A percentile compares a stretch with the other conserved stretches of the same genome.
Conservation (phyloP, 2,113 vertebrate genomes). For the Oncorhynchus keta region DNA sequence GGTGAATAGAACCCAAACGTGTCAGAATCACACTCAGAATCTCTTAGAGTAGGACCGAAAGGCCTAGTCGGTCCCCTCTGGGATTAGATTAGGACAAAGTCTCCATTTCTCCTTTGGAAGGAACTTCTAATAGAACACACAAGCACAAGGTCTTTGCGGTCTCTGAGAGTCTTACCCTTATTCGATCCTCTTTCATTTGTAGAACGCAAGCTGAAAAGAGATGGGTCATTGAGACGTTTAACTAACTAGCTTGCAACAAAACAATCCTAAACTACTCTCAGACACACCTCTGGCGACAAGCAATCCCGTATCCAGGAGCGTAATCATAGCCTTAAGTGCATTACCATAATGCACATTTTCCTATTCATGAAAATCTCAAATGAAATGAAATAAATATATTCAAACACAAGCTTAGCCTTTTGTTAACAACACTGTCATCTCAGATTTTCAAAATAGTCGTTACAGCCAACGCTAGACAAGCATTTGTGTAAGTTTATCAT, state of each 20-base stretch:
- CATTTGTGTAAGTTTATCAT: no score
- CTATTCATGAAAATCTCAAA: no score
- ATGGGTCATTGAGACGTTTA: background rate
- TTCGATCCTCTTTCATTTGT: constrained; percentile 66
- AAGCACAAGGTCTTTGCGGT: background rate
- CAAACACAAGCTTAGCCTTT: no score
- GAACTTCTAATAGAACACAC: background rate
- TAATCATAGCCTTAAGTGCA: no score
- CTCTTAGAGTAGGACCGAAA: constrained; percentile 1
- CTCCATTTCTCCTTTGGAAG: background rate
- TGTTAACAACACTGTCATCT: no score
- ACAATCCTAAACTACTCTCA: background rate
- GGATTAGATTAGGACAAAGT: constrained; percentile 14
- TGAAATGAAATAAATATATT: no score
- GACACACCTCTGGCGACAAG: no score
- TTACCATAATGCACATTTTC: no score
- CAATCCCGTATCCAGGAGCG: no score
- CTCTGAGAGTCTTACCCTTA: constrained; percentile 68
- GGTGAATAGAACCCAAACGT: background rate
- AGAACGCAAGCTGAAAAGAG: constrained; percentile 60
- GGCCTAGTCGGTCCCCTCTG: background rate
- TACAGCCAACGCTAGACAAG: no score
- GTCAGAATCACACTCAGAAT: background rate
- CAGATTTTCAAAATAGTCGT: no score
- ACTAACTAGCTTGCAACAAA: background rate